Evolutionary conservation across 2,888 invertebrate genomes (phyloP).

Genomic region (Lumbricus terrestris): DNA sequence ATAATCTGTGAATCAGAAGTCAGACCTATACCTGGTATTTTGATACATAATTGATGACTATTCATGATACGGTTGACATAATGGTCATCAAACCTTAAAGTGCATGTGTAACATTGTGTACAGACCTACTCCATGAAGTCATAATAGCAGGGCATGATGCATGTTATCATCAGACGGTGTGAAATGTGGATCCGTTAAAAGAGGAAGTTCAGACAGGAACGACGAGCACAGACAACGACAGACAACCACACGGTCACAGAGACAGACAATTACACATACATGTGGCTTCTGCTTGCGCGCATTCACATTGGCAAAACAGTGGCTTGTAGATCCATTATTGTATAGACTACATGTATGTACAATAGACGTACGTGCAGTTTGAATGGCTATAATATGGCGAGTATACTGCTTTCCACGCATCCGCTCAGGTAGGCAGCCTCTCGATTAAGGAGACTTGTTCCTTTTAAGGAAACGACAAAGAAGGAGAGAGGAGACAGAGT

Average conservation of each 20-base stretch:
- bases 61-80: neutral
- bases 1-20: neutral
- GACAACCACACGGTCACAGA: neutral
- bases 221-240: neutral
- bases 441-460: neutral
- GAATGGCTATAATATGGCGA: neutral
- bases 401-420: neutral
- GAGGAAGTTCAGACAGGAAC: neutral
- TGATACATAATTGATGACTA: neutral
- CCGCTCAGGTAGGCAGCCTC: neutral
- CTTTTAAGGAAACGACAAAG: neutral
- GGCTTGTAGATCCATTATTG: too few species aligned
- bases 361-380: neutral
- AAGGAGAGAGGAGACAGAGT: too few species aligned
- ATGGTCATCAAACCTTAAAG: too few species aligned
- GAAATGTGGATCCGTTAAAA: too few species aligned
- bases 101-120: too few species aligned
- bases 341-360: neutral
- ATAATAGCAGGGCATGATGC: neutral
- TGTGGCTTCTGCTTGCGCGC: neutral
- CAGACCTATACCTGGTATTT: neutral
- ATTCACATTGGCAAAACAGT: neutral
- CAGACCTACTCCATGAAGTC: too few species aligned
- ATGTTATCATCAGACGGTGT: neutral
- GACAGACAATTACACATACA: neutral